Conservation (phyloP, 2,888 invertebrate species). For the Caenorhabditis becei region DNA sequence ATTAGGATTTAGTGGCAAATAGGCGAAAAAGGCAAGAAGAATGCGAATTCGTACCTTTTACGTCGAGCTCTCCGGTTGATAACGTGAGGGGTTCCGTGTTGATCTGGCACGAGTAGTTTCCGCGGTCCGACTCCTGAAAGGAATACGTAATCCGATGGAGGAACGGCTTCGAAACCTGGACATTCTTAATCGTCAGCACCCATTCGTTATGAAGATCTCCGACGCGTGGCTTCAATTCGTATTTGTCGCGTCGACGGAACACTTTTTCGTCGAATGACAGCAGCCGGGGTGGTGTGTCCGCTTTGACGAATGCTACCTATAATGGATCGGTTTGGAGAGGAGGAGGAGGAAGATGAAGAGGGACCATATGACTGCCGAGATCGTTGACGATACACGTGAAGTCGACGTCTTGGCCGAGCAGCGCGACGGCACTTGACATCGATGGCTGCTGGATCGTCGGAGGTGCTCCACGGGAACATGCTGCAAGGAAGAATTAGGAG, state of each 20-base stretch:
- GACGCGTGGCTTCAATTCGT: conserved; percentile 75
- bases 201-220: conserved; percentile 89
- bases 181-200: conserved; percentile 92
- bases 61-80: conserved; percentile 74
- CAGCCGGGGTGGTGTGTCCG: conserved; percentile 77
- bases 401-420: conserved; percentile 79
- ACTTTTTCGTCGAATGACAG: conserved; percentile 79
- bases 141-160: no score
- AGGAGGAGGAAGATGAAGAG: conserved; percentile 41
- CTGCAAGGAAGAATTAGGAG: conserved; percentile 66
- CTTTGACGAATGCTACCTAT: conserved; percentile 79
- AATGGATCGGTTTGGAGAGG: conserved; percentile 41
- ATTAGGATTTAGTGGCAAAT: conserved; percentile 37
- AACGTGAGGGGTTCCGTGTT: conserved; percentile 79
- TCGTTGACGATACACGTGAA: conserved; percentile 81
- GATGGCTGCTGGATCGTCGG: conserved; percentile 73
- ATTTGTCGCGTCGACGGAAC: conserved; percentile 79
- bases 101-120: conserved; percentile 89
- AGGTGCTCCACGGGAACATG: conserved; percentile 74
- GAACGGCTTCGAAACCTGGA: conserved; percentile 84
- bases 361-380: conserved; percentile 83
- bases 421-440: conserved; percentile 78
- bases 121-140: conserved; percentile 88
- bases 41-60: conserved; percentile 79
- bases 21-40: no score